A percentile compares a stretch with the other conserved stretches of the same genome.
phyloP scores from a whole-genome alignment of 2,113 vertebrate genomes.

The Prinia subflava region DNA sequence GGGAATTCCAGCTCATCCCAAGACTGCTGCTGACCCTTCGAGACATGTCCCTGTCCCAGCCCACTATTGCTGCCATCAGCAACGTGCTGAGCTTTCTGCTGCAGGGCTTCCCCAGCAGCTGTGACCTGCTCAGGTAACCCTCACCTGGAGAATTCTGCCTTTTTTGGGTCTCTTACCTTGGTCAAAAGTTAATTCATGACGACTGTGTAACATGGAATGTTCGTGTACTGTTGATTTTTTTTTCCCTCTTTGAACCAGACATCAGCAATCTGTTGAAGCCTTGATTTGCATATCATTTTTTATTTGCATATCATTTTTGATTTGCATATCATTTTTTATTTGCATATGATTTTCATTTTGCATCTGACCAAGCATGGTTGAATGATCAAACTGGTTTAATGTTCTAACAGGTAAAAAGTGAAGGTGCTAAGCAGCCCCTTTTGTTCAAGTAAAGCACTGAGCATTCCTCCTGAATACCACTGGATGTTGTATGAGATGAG shows the following conservation, averaged over 20 bases:
- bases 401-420: background rate
- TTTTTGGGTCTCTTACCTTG: background rate
- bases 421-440: background rate
- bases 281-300: background rate
- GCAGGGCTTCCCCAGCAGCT: constrained; percentile 91
- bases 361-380: background rate
- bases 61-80: constrained; percentile 90
- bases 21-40: constrained; percentile 90
- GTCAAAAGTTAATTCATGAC: background rate
- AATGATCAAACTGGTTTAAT: background rate
- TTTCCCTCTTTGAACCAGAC: background rate
- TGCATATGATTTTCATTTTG: background rate
- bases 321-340: background rate
- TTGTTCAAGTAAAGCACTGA: background rate
- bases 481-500: background rate
- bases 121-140: constrained; percentile 91
- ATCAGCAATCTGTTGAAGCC: background rate
- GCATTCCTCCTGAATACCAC: background rate
- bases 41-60: constrained; percentile 91
- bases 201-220: background rate
- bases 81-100: constrained; percentile 93
- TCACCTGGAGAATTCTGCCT: background rate
- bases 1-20: constrained; percentile 95
- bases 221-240: background rate
- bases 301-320: background rate